Evolutionary conservation across 1,140 invertebrate species (phyloP).

Genomic region (Odontomachus brunneus): DNA sequence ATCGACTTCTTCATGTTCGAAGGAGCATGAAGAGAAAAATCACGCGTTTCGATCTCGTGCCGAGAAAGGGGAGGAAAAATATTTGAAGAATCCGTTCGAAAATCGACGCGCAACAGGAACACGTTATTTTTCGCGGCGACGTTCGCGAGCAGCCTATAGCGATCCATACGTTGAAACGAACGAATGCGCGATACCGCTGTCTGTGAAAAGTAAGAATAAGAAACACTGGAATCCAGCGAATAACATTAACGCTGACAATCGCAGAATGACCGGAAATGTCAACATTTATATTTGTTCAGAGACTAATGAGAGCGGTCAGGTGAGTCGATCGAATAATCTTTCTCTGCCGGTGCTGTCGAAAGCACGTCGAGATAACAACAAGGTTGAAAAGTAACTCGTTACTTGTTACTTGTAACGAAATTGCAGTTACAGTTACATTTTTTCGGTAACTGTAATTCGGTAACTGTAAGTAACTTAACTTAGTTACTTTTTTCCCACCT

Average conservation of each 20-base stretch:
- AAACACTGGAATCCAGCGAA: conserved; percentile 39
- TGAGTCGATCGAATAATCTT: conserved; percentile 21
- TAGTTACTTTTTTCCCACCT: too few relatives aligned
- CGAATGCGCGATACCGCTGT: not conserved
- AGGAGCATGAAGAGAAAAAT: not conserved
- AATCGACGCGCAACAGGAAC: conserved; percentile 14
- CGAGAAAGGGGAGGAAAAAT: not conserved
- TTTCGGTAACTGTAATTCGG: too few relatives aligned
- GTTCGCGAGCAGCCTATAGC: not conserved
- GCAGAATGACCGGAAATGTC: conserved; percentile 76
- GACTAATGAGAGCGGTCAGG: conserved; percentile 63
- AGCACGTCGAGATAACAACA: too few relatives aligned
- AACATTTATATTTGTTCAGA: conserved; percentile 79
- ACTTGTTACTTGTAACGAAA: too few relatives aligned
- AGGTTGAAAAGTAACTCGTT: too few relatives aligned
- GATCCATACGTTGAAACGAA: not conserved
- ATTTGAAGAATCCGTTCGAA: not conserved
- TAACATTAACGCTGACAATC: conserved; percentile 70
- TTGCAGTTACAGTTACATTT: too few relatives aligned
- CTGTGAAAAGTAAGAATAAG: conserved; percentile 22
- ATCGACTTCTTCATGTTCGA: not conserved
- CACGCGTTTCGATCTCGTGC: not conserved
- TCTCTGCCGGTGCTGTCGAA: too few relatives aligned
- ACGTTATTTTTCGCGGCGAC: not conserved
- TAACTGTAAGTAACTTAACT: too few relatives aligned